A percentile compares a stretch with the other conserved stretches of the same genome.
phyloP scores from a whole-genome alignment of 2,797 vertebrate species.

The Gymnodraco acuticeps region DNA sequence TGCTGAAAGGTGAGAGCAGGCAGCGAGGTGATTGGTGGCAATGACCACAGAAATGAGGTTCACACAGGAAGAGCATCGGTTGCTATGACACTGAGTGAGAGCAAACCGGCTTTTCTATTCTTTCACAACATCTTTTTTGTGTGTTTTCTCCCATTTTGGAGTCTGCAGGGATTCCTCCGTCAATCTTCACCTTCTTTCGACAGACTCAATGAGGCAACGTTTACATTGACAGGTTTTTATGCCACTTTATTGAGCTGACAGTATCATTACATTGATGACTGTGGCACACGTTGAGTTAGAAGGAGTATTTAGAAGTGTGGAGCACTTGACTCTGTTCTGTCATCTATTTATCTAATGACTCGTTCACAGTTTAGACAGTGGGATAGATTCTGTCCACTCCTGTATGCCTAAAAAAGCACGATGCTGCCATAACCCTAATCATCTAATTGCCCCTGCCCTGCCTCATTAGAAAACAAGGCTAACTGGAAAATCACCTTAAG shows the following conservation, averaged over 20 bases:
- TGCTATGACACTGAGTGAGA: conserved; percentile 68
- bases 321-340: conserved; percentile 63
- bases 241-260: conserved; percentile 50
- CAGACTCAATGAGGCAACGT: conserved; percentile 44
- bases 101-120: conserved; percentile 52
- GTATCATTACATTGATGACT: conserved; percentile 56
- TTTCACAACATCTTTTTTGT: conserved; percentile 31
- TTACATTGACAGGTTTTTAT: conserved; percentile 52
- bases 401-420: conserved; percentile 78
- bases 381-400: conserved; percentile 70
- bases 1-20: conserved; percentile 72
- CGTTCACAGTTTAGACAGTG: conserved; percentile 76
- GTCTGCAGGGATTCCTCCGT: conserved; percentile 4
- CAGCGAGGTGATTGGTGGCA: conserved; percentile 59
- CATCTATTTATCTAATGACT: conserved; percentile 84
- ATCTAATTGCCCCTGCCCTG: conserved; percentile 80
- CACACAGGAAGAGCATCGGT: conserved; percentile 55
- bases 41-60: conserved; percentile 53
- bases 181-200: conserved; percentile 37
- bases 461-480: conserved; percentile 85
- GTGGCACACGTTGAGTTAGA: conserved; percentile 50
- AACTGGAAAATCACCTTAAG: conserved; percentile 84
- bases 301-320: conserved; percentile 36
- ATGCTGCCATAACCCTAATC: conserved; percentile 80
- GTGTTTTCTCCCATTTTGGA: conserved; percentile 20